Percentiles rank a stretch among this genome's conserved stretches.
phyloP scores from a whole-genome alignment of 2,888 invertebrate species.

The Athetis lepigone region DNA sequence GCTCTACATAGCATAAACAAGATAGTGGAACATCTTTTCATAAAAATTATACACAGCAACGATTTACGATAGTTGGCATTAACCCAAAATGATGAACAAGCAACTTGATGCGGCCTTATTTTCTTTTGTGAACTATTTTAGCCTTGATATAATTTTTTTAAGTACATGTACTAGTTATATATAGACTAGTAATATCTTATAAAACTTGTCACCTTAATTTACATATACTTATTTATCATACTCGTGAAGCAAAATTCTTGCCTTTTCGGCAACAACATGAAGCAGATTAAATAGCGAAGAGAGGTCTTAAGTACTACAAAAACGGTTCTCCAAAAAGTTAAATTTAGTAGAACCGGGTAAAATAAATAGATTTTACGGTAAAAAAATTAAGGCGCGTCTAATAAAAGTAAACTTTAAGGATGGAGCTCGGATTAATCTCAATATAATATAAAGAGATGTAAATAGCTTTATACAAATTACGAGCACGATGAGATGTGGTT shows the following conservation, averaged over 20 bases:
- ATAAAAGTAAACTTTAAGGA: slow-evolving; percentile 20
- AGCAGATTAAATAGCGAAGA: background rate
- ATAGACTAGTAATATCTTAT: background rate
- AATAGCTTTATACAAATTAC: slow-evolving; percentile 38
- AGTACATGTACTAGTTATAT: slow-evolving; percentile 10
- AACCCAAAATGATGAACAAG: slow-evolving; percentile 59
- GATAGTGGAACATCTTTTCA: slow-evolving; percentile 16
- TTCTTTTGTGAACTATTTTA: slow-evolving; percentile 34
- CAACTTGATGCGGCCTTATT: slow-evolving; percentile 52
- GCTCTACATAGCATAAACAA: slow-evolving; percentile 18
- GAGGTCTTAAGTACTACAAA: background rate
- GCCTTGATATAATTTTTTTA: slow-evolving; percentile 33
- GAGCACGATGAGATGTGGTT: slow-evolving; percentile 32
- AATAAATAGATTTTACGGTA: background rate
- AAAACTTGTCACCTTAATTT: background rate
- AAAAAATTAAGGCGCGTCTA: background rate
- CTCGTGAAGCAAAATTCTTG: background rate
- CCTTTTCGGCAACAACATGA: background rate
- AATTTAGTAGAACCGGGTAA: background rate
- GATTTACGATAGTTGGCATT: slow-evolving; percentile 59
- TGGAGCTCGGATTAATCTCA: slow-evolving; percentile 14
- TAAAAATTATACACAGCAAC: slow-evolving; percentile 47
- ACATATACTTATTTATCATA: background rate
- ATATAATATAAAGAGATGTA: slow-evolving; percentile 15
- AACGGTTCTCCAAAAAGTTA: background rate